Percentiles rank a stretch among this genome's conserved stretches.
Evolutionary conservation across 2,113 vertebrate species (phyloP).

Genomic region (Rhizomys pruinosus): DNA sequence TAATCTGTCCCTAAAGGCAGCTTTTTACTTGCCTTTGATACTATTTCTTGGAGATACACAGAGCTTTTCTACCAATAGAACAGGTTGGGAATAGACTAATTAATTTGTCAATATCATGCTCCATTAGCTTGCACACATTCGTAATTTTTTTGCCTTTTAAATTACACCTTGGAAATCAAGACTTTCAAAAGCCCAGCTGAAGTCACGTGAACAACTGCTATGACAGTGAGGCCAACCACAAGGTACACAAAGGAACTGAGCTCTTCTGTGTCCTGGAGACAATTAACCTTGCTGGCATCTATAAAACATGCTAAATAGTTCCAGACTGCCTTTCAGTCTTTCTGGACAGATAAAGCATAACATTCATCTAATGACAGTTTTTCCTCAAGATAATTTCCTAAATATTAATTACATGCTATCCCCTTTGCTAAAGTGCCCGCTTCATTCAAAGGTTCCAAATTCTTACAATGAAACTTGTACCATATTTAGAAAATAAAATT

Average conservation of each 20-base stretch:
- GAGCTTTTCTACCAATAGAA: not conserved
- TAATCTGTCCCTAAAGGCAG: slow-evolving; percentile 53
- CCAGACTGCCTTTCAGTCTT: slow-evolving; percentile 68
- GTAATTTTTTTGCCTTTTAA: slow-evolving; percentile 41
- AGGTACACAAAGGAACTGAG: slow-evolving; percentile 64
- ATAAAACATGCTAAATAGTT: slow-evolving; percentile 80
- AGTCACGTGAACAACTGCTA: not conserved
- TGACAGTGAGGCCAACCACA: slow-evolving; percentile 53
- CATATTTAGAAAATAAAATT: not conserved
- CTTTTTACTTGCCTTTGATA: slow-evolving; percentile 31
- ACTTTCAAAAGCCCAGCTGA: not conserved
- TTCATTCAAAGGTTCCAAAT: slow-evolving; percentile 49
- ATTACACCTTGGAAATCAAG: slow-evolving; percentile 19
- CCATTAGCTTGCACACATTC: not conserved
- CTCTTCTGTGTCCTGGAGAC: slow-evolving; percentile 78
- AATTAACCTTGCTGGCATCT: slow-evolving; percentile 83
- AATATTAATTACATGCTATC: slow-evolving; percentile 79
- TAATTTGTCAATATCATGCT: not conserved
- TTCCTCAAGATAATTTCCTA: slow-evolving; percentile 73
- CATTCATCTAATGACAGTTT: slow-evolving; percentile 80
- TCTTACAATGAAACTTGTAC: not conserved
- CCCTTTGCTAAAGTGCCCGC: slow-evolving; percentile 14
- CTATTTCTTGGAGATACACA: not conserved
- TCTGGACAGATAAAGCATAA: slow-evolving; percentile 80
- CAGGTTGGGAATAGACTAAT: not conserved